Evolutionary conservation across 2,888 invertebrate species (phyloP).

Genomic region (Cyaniris semiargus): DNA sequence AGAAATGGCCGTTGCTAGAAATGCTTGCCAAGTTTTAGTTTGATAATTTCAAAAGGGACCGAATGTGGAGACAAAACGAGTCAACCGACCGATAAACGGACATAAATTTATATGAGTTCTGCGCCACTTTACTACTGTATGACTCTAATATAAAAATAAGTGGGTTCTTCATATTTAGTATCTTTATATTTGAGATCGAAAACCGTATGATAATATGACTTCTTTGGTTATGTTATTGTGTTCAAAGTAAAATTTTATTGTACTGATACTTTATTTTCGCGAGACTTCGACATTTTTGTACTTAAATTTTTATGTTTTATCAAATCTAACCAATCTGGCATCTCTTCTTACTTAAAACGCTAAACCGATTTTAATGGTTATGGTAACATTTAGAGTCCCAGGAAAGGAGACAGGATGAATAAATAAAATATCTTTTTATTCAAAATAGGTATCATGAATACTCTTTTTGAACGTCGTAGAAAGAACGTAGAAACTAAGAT

Average conservation of each 20-base stretch:
- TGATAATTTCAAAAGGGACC: conserved; percentile 1
- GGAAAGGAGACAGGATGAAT: not conserved
- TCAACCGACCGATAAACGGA: conserved; percentile 16
- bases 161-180: not conserved
- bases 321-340: too few species aligned
- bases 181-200: not conserved
- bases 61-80: conserved; percentile 11
- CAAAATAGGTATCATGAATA: too few species aligned
- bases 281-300: too few species aligned
- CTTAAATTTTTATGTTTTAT: too few species aligned
- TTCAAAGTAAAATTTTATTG: too few species aligned
- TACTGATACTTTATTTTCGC: too few species aligned
- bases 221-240: too few species aligned
- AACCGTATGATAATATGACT: too few species aligned
- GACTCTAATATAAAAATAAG: conserved; percentile 11
- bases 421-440: too few species aligned
- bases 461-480: too few species aligned
- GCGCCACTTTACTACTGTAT: not conserved
- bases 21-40: conserved; percentile 14
- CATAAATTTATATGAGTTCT: conserved; percentile 16
- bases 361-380: not conserved
- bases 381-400: not conserved
- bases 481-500: too few species aligned
- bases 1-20: conserved; percentile 6
- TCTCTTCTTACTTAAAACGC: not conserved